Conservation (phyloP, 2,888 invertebrate genomes). For the Yponomeuta evonymella region DNA sequence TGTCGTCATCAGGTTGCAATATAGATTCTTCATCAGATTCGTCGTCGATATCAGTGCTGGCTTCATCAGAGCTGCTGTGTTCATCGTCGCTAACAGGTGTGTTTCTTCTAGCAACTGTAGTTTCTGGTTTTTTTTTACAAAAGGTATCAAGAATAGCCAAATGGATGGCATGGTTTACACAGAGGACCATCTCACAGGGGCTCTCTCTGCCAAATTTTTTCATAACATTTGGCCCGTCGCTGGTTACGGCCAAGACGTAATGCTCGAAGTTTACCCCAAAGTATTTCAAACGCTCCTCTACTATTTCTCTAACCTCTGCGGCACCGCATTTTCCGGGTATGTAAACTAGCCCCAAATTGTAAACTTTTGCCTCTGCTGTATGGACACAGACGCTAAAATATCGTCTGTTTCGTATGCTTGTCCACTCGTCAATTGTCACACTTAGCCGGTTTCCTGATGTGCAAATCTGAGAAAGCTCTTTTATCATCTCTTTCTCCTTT, state of each 20-base stretch:
- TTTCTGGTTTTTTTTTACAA: slow-evolving; percentile 19
- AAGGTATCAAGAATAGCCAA: slow-evolving; percentile 19
- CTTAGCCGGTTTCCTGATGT: slow-evolving; percentile 17
- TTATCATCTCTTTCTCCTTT: slow-evolving; percentile 17
- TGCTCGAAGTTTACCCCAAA: slow-evolving; percentile 22
- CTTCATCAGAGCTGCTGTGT: slow-evolving; percentile 17
- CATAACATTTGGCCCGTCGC: slow-evolving; percentile 19
- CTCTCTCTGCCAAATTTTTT: slow-evolving; percentile 17
- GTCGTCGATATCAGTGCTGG: slow-evolving; percentile 19
- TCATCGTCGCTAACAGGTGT: slow-evolving; percentile 14
- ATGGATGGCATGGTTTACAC: slow-evolving; percentile 18
- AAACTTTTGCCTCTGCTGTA: slow-evolving; percentile 11
- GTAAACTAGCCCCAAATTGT: slow-evolving; percentile 21
- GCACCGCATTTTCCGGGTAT: slow-evolving; percentile 22
- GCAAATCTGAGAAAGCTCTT: background rate
- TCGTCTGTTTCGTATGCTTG: slow-evolving; percentile 21
- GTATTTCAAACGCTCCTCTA: slow-evolving; percentile 18
- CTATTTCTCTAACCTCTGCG: slow-evolving; percentile 22
- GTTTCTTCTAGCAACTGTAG: slow-evolving; percentile 15
- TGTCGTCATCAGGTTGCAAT: slow-evolving; percentile 18
- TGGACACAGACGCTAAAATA: slow-evolving; percentile 21
- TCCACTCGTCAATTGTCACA: slow-evolving; percentile 22
- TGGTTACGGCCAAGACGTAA: slow-evolving; percentile 22
- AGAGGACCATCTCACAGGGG: slow-evolving; percentile 15
- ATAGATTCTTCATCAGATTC: slow-evolving; percentile 12